Evolutionary conservation across 2,888 invertebrate genomes (phyloP), one percentile per base, ranked within the genome.

Genomic region (Spialia ferax): DNA sequence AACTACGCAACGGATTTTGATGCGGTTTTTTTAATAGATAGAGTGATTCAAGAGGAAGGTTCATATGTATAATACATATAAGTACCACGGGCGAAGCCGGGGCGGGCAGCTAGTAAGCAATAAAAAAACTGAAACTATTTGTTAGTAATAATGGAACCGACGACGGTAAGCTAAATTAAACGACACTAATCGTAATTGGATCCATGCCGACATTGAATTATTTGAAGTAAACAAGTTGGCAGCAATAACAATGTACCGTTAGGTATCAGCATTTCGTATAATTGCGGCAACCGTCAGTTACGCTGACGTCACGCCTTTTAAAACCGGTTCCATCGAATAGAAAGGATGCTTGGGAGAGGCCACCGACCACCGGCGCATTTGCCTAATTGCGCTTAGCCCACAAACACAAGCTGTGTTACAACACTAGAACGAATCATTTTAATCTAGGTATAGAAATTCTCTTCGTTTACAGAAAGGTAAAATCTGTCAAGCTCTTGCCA

Each of bases 281-380:
- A 65, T 65, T 65, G 52, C 65, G 57, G 65, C 57, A 59, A 65
- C 45, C 45, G 48, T 32, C 63, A 45, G 63, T 45, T 15, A 15
- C 48, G 65, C 35, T 65, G 64, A 65, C 65, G 65, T 65, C 65
- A 65, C 64, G 32, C 50, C 23, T 29, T 56, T 18, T 32, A 59
- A 22, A 59, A 59, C 57, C 50, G 63, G 63, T 63, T 45, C 20
- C 23, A 59, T 38, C 22, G 15, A 57, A 64, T 64, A 64, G 48
- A 55, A 38, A 54, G 45, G 48, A 35, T 64, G 63, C 29, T 20
- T 22, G 56, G 56, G 56, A 50, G 64, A 54, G 45, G 63, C 63
- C 29, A 29, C 29, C 48, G 55, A 60, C 59, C 59, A 26, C 48
- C 61, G 32, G 20, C 29, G 20, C 48, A 48, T 48, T 22, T 55